Base-by-base conservation (phyloP, 2,888 invertebrate species). In the Phyto melanocephala region DNA sequence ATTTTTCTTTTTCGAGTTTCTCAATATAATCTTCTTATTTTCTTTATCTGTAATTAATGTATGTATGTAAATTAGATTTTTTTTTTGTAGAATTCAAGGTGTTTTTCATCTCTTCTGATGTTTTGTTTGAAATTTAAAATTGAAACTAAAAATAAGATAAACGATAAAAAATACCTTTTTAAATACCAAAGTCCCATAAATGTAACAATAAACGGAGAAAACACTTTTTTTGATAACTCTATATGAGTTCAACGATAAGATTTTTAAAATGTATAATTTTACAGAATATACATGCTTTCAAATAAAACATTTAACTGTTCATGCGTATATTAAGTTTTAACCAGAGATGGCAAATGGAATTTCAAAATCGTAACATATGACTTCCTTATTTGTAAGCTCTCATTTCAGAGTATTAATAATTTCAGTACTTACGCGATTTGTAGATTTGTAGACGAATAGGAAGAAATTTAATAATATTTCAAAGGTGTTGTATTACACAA, bases 171-270 rank as follows among this genome's bases (percentile, higher is more conserved):
- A 28, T 28, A 5, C 28, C 28, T 28, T 50, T 50, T 22, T 20
- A n/a, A 40, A 82, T 76, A 79, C 72, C 78, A 82, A 82, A 79
- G 81, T 54, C 45, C 42, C 63, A 63, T 67, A 74, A 80, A 70
- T 67, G 47, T 63, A 52, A 24, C 42, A 47, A 50, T 42, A 11
- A 54, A 47, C 22, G 13, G 0, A 37, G 47, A 54, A 42, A 8
- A 20, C 10, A 71, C 35, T 35, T 35, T 28, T 47, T 1, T 3
- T 54, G n/a, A 22, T 22, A 22, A 65, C 11, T 17, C 4, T 15
- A 20, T 42, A 42, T 11, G 10, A 13, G n/a, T 28, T 11, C 2
- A 15, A 40, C 24, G 20, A 1, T 17, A 17, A 54, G 52, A 33
- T 33, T 70, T 58, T 47, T n/a, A 35, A 70, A 58, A 20, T 58